Percentiles rank a stretch among this genome's conserved stretches.
These are phyloP conservation scores for Apamea anceps DNA, from an alignment of 2,888 invertebrate species.

Conservation along the genomic window DNA sequence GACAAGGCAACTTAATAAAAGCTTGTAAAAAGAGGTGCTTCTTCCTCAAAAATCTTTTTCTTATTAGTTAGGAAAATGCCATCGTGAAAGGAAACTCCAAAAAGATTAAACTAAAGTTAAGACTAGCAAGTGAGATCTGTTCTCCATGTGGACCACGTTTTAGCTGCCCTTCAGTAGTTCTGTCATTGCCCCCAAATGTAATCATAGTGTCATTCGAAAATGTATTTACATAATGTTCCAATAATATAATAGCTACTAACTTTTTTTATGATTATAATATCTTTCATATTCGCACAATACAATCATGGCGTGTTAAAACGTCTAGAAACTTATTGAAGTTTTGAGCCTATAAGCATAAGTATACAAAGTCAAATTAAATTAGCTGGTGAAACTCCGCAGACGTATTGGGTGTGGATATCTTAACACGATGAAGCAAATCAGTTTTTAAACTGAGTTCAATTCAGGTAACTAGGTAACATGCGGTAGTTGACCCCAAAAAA, in stretches of 20 bases:
- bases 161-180: not conserved
- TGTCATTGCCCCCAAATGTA: conserved; percentile 2
- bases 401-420: not conserved
- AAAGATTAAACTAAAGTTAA: not conserved
- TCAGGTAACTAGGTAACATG: not conserved
- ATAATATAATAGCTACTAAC: not conserved
- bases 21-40: too few relatives aligned
- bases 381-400: not conserved
- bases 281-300: not conserved
- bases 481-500: too few relatives aligned
- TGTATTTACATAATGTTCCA: conserved; percentile 22
- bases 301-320: not conserved
- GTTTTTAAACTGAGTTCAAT: not conserved
- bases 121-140: not conserved
- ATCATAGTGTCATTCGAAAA: not conserved
- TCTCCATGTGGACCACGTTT: not conserved
- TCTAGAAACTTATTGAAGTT: not conserved
- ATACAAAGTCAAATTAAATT: not conserved
- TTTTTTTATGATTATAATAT: conserved; percentile 14
- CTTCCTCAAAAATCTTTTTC: not conserved
- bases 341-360: not conserved
- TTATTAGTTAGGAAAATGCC: not conserved
- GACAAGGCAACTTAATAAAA: too few relatives aligned
- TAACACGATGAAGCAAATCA: not conserved
- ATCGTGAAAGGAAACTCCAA: not conserved